Conservation (phyloP, 2,797 vertebrate species). For the Dallia pectoralis region DNA sequence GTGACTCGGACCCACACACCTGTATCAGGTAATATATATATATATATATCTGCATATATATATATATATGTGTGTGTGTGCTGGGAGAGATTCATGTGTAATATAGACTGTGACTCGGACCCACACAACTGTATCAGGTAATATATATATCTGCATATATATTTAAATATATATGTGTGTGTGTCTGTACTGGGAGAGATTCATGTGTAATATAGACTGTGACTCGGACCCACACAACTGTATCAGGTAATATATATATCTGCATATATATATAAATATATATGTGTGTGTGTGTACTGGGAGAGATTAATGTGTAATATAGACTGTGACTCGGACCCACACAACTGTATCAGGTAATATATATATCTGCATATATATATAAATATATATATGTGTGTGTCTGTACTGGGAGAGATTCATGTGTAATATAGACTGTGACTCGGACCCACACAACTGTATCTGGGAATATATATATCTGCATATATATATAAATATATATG, state of each 20-base stretch:
- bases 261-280: too few relatives aligned
- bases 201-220: conserved; percentile 86
- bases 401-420: conserved; percentile 93
- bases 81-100: conserved; percentile 93
- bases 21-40: conserved; percentile 82
- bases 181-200: conserved; percentile 96
- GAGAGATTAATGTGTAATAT: conserved; percentile 87
- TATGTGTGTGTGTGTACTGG: too few relatives aligned
- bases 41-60: too few relatives aligned
- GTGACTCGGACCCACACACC: conserved; percentile 74
- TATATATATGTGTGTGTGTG: too few relatives aligned
- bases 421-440: conserved; percentile 81
- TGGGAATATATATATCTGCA: conserved; percentile 70
- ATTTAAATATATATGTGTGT: too few relatives aligned
- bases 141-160: conserved; percentile 13
- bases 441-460: conserved; percentile 81
- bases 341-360: conserved; percentile 85
- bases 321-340: conserved; percentile 79
- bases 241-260: conserved; percentile 76
- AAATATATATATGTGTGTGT: too few relatives aligned
- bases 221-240: conserved; percentile 77
- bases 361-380: background rate
- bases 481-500: too few relatives aligned
- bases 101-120: conserved; percentile 76
- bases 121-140: conserved; percentile 88